phyloP scores from a whole-genome alignment of 1,140 invertebrate species.

The Rhynchophorus ferrugineus region DNA sequence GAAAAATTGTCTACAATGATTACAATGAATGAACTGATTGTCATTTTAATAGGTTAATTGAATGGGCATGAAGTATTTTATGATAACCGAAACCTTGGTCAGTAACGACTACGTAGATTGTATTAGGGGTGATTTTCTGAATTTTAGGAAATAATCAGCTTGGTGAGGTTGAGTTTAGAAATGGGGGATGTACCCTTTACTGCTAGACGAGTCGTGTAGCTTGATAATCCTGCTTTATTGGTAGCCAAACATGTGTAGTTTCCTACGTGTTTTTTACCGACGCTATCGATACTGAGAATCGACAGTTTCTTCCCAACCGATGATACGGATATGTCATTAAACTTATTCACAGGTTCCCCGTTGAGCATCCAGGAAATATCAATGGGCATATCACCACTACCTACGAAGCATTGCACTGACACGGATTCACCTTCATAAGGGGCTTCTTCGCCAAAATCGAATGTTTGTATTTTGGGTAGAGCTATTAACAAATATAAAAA shows the following conservation, averaged over 20 bases:
- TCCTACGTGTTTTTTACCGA: constrained; percentile 60
- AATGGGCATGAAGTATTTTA: no score
- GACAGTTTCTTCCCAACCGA: constrained; percentile 62
- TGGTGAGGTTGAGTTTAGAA: no score
- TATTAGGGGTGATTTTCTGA: no score
- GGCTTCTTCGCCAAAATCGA: constrained; percentile 54
- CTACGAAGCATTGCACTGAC: constrained; percentile 31
- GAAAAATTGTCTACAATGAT: no score
- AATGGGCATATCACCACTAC: constrained; percentile 34
- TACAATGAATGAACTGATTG: no score
- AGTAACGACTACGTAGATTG: no score
- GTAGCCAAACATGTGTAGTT: constrained; percentile 63
- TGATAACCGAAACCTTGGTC: no score
- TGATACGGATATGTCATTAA: constrained; percentile 28
- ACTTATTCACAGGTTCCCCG: constrained; percentile 41
- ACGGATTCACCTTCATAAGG: constrained; percentile 40
- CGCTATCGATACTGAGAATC: constrained; percentile 65
- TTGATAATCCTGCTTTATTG: constrained; percentile 61
- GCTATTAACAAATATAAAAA: constrained; percentile 23
- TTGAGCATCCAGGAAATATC: constrained; percentile 60
- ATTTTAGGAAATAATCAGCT: no score
- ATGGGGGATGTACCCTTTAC: constrained; percentile 65
- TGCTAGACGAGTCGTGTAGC: constrained; percentile 57
- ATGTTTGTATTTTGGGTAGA: constrained; percentile 57
- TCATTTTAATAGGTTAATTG: no score